phyloP scores from a whole-genome alignment of 2,888 invertebrate species.

The Drosophila anomalipes region DNA sequence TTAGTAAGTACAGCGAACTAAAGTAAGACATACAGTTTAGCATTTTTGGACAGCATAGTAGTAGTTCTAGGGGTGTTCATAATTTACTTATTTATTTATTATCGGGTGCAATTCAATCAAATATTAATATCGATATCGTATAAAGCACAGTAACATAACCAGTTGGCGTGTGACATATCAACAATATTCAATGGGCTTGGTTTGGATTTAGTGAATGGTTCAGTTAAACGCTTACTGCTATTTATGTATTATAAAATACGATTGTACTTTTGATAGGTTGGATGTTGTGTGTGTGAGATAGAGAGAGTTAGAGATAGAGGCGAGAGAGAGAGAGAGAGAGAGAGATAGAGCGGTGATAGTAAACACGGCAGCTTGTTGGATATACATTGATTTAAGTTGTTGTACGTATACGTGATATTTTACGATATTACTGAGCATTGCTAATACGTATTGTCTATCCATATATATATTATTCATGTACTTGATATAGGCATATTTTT shows the following conservation, averaged over 20 bases:
- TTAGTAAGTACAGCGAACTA: conserved; percentile 45
- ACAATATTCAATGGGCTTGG: conserved; percentile 47
- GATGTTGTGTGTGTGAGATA: conserved; percentile 52
- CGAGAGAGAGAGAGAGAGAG: conserved; percentile 49
- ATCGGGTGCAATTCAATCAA: conserved; percentile 50
- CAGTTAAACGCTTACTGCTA: conserved; percentile 54
- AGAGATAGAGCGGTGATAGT: conserved; percentile 72
- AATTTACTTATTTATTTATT: conserved; percentile 16
- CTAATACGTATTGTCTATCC: conserved; percentile 61
- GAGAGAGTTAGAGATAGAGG: conserved; percentile 36
- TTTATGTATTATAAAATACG: conserved; percentile 32
- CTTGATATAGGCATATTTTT: conserved; percentile 66
- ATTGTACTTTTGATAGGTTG: conserved; percentile 30
- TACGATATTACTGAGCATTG: conserved; percentile 77
- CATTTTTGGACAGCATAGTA: conserved; percentile 37
- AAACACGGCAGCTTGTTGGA: conserved; percentile 75
- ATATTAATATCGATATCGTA: conserved; percentile 52
- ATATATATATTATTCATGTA: conserved; percentile 50
- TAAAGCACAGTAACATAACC: conserved; percentile 68
- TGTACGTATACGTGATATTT: conserved; percentile 76
- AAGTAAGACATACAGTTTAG: conserved; percentile 31
- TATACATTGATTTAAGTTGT: conserved; percentile 57
- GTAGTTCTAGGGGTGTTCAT: conserved; percentile 47
- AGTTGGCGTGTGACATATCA: conserved; percentile 59
- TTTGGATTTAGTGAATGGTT: conserved; percentile 45